Evolutionary conservation across 2,797 vertebrate genomes (phyloP).

Genomic region (Eurystomus glaucurus): DNA sequence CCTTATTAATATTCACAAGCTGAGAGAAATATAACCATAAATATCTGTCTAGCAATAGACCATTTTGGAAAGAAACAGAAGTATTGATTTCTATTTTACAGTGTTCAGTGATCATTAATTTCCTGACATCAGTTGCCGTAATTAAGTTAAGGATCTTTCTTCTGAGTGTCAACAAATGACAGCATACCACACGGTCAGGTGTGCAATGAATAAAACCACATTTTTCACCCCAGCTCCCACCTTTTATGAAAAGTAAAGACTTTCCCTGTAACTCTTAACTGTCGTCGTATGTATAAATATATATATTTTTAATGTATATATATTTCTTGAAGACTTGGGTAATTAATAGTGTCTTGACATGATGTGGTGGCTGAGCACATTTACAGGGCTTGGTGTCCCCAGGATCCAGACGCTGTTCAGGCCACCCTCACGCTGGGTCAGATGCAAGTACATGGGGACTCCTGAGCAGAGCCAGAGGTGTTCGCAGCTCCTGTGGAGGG

Average conservation of each 20-base stretch:
- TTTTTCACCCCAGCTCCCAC: background rate
- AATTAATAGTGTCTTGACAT: background rate
- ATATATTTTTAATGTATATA: too few relatives aligned
- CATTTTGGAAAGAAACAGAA: background rate
- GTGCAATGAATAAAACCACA: background rate
- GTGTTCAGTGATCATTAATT: slow-evolving; percentile 37
- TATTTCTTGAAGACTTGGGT: background rate
- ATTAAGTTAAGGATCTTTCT: slow-evolving; percentile 21
- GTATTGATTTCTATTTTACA: slow-evolving; percentile 51
- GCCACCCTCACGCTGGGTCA: rapidly evolving
- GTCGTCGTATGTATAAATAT: background rate
- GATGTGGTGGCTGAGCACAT: background rate
- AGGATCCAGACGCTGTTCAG: background rate
- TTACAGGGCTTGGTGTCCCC: background rate
- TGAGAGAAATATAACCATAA: slow-evolving; percentile 29
- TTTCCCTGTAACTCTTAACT: background rate
- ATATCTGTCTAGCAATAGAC: background rate
- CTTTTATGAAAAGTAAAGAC: background rate
- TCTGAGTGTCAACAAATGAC: background rate
- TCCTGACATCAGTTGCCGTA: background rate
- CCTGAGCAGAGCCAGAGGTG: background rate
- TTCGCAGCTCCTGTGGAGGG: background rate
- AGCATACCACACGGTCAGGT: background rate
- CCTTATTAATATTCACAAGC: slow-evolving; percentile 34
- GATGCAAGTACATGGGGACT: background rate